These are phyloP conservation scores for Apotomis turbidana DNA, from an alignment of 2,888 invertebrate species.

Conservation along the genomic window DNA sequence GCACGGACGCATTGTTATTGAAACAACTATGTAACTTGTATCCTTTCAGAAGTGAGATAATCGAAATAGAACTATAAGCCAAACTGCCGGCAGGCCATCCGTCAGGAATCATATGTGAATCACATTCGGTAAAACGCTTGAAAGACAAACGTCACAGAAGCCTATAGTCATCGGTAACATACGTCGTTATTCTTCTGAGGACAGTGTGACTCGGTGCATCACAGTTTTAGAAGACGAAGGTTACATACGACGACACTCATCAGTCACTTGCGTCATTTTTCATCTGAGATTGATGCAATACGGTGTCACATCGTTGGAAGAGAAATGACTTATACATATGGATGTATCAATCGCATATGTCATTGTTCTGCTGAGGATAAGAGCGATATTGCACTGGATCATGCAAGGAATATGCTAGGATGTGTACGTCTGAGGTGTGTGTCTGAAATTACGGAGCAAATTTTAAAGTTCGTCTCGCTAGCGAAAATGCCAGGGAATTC, in stretches of 20 bases:
- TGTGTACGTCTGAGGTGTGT: neutral
- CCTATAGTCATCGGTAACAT: neutral
- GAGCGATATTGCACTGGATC: constrained; percentile 8
- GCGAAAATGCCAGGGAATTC: neutral
- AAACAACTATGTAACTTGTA: neutral
- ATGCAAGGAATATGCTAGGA: neutral
- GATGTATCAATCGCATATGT: neutral
- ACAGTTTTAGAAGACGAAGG: neutral
- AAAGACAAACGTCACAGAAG: neutral
- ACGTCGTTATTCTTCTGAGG: neutral
- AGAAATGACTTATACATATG: neutral
- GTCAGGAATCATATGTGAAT: constrained; percentile 1
- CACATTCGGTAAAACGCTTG: neutral
- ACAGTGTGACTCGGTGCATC: neutral
- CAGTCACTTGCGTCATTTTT: neutral
- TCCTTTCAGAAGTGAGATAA: neutral
- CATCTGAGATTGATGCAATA: neutral
- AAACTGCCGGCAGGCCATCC: neutral
- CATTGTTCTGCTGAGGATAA: neutral
- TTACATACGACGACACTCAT: neutral
- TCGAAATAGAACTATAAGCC: neutral
- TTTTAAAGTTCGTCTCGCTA: neutral
- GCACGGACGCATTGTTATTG: too few species aligned
- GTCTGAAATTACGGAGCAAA: neutral
- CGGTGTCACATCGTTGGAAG: neutral